Evolutionary conservation across 1,140 invertebrate genomes (phyloP), one percentile per base, ranked within the genome.

Genomic region (Calephelis virginiensis): DNA sequence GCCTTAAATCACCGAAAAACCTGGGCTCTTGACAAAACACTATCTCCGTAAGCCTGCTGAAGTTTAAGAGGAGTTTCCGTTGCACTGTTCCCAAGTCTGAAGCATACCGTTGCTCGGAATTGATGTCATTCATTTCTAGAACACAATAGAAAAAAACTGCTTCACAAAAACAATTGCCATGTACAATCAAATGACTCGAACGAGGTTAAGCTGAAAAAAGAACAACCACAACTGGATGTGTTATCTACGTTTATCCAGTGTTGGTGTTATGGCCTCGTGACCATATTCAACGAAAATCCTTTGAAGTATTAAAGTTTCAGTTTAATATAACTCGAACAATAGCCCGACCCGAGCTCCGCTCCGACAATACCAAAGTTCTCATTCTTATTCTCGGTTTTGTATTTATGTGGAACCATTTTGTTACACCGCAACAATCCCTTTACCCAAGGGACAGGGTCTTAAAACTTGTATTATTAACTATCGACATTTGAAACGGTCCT

Each of bases 311-410:
- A 79, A 80, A 82, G 74, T 77, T 73, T 70, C 74, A 78, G 78
- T 85, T 80, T 82, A 85, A 85, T 83, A 83, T 78, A 83, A 80
- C 68, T 79, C 76, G 81, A 85, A 85, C 82, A 85, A 85, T 83
- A 77, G 76, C 65, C 49, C 75, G 78, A 77, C 77, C 78, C 77
- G 67, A 71, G 74, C 76, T 76, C 72, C 71, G 74, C 69, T 73
- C 71, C 74, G 79, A 85, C 82, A 83, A 83, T 82, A 73, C 76
- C 68, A 73, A 85, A 85, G 76, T 83, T 85, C 81, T 77, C 76
- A 73, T 80, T 77, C 75, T 77, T 77, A 83, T 77, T 79, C 75
- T 76, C 75, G 72, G 75, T 79, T 84, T 85, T 85, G 71, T 70
- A 70, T 70, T 63, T 63, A 66, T 48, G 66, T 67, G 13, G 49